These are phyloP conservation scores for Caenorhabditis imperialis DNA, from an alignment of 2,888 invertebrate species.

Conservation along the genomic window DNA sequence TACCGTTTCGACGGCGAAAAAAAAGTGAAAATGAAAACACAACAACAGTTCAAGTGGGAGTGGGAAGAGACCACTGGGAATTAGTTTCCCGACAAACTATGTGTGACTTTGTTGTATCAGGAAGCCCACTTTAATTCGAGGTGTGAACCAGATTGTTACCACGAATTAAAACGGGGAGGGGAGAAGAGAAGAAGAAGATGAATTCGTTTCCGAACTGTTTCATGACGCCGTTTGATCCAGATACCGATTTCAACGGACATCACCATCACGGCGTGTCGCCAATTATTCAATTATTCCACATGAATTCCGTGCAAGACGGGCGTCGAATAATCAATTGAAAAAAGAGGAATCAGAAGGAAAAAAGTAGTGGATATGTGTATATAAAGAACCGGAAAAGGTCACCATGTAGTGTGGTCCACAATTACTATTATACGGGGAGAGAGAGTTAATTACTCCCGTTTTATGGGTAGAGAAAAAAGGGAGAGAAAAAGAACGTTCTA, in stretches of 20 bases:
- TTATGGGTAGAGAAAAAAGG: background rate
- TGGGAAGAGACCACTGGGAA: no score
- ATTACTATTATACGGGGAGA: slow-evolving; percentile 17
- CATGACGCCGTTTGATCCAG: slow-evolving; percentile 19
- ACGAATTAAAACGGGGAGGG: background rate
- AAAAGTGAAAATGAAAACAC: slow-evolving; percentile 15
- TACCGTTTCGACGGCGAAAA: slow-evolving; percentile 11
- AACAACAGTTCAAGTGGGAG: slow-evolving; percentile 24
- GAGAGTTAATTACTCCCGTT: no score
- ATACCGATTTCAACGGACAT: slow-evolving; percentile 39
- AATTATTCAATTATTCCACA: slow-evolving; percentile 53
- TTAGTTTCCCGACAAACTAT: slow-evolving; percentile 16
- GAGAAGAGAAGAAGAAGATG: background rate
- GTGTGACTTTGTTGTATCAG: slow-evolving; percentile 21
- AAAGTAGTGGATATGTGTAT: background rate
- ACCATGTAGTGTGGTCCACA: slow-evolving; percentile 16
- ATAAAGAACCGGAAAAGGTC: slow-evolving; percentile 13
- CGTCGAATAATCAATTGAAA: slow-evolving; percentile 6
- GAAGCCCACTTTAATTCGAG: slow-evolving; percentile 1
- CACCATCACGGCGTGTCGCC: slow-evolving; percentile 12
- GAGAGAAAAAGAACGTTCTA: background rate
- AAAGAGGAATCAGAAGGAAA: slow-evolving; percentile 23
- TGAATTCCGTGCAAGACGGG: slow-evolving; percentile 15
- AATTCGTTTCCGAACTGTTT: slow-evolving; percentile 22
- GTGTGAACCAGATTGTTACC: slow-evolving; percentile 7